phyloP scores from a whole-genome alignment of 2,797 vertebrate genomes.

The Clamator glandarius region DNA sequence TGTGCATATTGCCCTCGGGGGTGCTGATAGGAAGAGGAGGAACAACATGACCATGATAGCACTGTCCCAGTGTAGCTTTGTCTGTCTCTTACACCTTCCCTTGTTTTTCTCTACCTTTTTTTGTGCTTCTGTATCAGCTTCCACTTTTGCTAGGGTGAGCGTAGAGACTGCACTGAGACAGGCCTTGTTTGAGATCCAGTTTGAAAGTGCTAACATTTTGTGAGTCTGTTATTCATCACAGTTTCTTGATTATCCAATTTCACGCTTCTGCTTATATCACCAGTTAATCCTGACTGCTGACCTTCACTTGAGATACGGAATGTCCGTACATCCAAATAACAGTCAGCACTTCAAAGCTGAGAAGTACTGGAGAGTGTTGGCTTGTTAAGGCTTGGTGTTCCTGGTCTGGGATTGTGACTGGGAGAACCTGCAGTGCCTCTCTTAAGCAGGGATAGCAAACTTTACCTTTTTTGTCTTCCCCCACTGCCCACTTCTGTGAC shows the following conservation, averaged over 20 bases:
- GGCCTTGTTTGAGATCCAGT: not conserved
- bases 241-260: conserved; percentile 36
- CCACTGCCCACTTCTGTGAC: not conserved
- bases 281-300: conserved; percentile 39
- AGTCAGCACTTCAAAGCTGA: not conserved
- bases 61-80: not conserved
- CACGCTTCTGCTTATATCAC: not conserved
- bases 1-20: not conserved
- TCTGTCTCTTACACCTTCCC: not conserved
- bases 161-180: not conserved
- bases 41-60: accelerated
- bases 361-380: not conserved
- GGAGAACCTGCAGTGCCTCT: not conserved
- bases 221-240: not conserved
- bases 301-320: conserved; percentile 17
- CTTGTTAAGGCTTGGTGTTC: not conserved
- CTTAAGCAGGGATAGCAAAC: not conserved
- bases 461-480: not conserved
- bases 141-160: not conserved
- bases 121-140: not conserved
- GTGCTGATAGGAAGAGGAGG: not conserved
- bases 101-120: not conserved
- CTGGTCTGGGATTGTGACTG: not conserved
- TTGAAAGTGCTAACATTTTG: not conserved
- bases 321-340: not conserved